Percentiles rank a stretch among this genome's conserved stretches.
These are phyloP conservation scores for Carollia perspicillata DNA, from an alignment of 2,113 vertebrate species.

Conservation along the genomic window DNA sequence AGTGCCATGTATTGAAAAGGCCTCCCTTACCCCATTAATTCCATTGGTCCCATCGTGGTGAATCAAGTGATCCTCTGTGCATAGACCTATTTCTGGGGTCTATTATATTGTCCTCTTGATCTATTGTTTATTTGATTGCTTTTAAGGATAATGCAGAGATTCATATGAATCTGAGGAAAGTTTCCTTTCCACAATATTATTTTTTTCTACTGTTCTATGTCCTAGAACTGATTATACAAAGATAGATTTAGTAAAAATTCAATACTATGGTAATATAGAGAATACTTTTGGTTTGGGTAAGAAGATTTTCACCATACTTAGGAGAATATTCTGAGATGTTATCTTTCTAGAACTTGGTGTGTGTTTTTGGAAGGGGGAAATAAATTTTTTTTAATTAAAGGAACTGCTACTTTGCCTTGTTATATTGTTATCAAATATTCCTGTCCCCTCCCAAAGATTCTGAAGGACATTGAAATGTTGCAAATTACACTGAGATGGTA, in stretches of 20 bases:
- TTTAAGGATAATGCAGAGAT: neutral
- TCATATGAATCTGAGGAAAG: neutral
- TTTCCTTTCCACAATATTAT: neutral
- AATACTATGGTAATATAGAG: neutral
- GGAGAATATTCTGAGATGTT: neutral
- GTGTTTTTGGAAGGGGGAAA: neutral
- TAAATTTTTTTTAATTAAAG: neutral
- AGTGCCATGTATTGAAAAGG: neutral
- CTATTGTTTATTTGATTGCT: neutral
- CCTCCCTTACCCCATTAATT: neutral
- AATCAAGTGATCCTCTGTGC: neutral
- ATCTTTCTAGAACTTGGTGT: neutral
- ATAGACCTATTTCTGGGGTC: neutral
- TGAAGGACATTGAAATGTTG: neutral
- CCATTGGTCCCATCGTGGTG: neutral
- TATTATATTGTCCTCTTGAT: neutral
- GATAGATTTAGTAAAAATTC: neutral
- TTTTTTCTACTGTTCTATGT: neutral
- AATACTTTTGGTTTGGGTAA: neutral
- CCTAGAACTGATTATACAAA: neutral
- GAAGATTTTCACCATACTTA: conserved; percentile 4
- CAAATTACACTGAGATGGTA: neutral
- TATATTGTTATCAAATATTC: neutral
- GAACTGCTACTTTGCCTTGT: neutral
- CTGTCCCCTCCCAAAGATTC: neutral